Evolutionary conservation across 2,797 vertebrate genomes (phyloP).

Genomic region (Pantherophis vulpinus): DNA sequence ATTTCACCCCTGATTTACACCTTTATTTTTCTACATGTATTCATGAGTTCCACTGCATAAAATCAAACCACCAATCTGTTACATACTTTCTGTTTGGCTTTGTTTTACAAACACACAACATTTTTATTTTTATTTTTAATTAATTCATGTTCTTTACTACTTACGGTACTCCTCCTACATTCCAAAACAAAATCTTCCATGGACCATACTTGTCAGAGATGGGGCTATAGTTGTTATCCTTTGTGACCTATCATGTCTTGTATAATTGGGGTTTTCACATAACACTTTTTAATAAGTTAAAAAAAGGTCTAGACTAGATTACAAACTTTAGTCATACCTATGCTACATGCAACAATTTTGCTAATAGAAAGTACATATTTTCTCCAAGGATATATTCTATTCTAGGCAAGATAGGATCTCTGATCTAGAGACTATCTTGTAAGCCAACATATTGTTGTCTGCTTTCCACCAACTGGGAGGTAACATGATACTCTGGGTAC

Average conservation of each 20-base stretch:
- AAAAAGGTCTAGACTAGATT: background rate
- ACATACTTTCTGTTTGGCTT: background rate
- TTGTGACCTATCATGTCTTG: background rate
- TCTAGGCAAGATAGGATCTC: background rate
- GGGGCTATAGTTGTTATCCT: background rate
- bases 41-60: background rate
- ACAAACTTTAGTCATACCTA: background rate
- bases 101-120: background rate
- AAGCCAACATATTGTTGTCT: background rate
- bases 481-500: background rate
- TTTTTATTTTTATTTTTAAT: background rate
- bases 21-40: background rate
- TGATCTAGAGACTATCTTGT: background rate
- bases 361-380: background rate
- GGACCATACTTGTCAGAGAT: background rate
- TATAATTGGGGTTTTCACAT: background rate
- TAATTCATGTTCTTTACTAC: background rate
- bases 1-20: background rate
- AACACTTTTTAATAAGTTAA: background rate
- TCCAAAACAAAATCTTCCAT: background rate
- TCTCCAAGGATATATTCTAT: background rate
- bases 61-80: background rate
- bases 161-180: background rate
- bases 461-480: background rate
- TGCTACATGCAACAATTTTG: background rate